phyloP scores from a whole-genome alignment of 2,113 vertebrate species.

The Phasianus colchicus region DNA sequence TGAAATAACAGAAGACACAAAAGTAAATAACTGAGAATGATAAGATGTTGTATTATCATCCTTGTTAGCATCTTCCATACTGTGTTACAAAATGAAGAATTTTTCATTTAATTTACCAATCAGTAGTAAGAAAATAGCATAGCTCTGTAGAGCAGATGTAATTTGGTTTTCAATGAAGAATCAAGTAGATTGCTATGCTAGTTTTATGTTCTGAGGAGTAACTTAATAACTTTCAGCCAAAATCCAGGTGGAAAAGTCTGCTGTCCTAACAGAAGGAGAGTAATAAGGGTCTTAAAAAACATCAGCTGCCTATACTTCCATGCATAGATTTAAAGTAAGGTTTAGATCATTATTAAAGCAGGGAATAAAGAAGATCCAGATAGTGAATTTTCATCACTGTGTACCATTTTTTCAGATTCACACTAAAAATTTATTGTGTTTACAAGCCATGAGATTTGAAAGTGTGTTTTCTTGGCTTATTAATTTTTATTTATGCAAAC shows the following conservation, averaged over 20 bases:
- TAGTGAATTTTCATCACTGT: constrained; percentile 36
- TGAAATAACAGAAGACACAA: neutral
- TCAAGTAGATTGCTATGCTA: neutral
- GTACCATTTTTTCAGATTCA: constrained; percentile 9
- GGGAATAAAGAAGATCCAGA: neutral
- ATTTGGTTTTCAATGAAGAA: neutral
- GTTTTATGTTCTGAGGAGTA: neutral
- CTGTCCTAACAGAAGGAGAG: neutral
- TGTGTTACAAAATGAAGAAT: neutral
- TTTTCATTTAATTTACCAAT: neutral
- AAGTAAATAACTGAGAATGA: neutral
- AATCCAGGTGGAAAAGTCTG: neutral
- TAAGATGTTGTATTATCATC: neutral
- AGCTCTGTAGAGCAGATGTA: neutral
- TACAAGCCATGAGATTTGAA: constrained; percentile 26
- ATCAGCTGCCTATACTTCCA: neutral
- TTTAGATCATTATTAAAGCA: constrained; percentile 3
- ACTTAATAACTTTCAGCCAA: neutral
- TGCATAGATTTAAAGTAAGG: neutral
- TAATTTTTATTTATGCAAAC: constrained; percentile 54
- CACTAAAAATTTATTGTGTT: constrained; percentile 45
- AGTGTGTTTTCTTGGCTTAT: constrained; percentile 38
- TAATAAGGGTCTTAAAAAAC: neutral
- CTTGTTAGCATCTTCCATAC: neutral
- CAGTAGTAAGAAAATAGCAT: neutral